Evolutionary conservation across 2,888 invertebrate genomes (phyloP).

Genomic region (Drosophila atripex): DNA sequence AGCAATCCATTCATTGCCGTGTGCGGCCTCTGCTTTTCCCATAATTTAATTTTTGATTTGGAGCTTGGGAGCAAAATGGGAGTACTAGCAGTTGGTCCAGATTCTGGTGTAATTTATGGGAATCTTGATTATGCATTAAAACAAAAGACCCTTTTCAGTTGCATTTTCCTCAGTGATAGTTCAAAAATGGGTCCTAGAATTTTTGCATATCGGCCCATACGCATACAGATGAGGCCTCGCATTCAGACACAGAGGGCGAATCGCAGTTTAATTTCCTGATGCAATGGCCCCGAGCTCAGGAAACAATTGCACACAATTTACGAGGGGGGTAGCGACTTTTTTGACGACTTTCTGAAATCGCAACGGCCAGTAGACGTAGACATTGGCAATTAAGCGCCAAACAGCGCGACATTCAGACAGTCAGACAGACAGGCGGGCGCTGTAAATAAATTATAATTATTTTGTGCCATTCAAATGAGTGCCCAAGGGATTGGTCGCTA

Average conservation of each 20-base stretch:
- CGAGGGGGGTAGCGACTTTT: slow-evolving; percentile 34
- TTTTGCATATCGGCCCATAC: slow-evolving; percentile 71
- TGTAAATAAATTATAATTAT: slow-evolving; percentile 78
- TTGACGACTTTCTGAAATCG: slow-evolving; percentile 31
- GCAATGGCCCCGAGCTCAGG: slow-evolving; percentile 52
- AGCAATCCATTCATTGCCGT: slow-evolving; percentile 33
- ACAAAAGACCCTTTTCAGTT: neutral
- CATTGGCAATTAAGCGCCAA: slow-evolving; percentile 65
- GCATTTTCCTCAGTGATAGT: neutral
- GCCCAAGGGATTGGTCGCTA: slow-evolving; percentile 33
- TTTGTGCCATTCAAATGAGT: slow-evolving; percentile 44
- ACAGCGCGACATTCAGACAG: slow-evolving; percentile 16
- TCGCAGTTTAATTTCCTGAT: slow-evolving; percentile 43
- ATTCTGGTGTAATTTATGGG: slow-evolving; percentile 73
- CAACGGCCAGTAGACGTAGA: slow-evolving; percentile 27
- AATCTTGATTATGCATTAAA: neutral
- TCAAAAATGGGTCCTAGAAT: slow-evolving; percentile 21
- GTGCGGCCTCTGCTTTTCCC: slow-evolving; percentile 17
- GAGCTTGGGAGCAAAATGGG: slow-evolving; percentile 26
- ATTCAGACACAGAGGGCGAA: slow-evolving; percentile 20
- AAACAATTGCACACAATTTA: slow-evolving; percentile 73
- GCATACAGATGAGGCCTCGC: slow-evolving; percentile 69
- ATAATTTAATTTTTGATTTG: slow-evolving; percentile 2
- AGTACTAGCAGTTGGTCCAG: slow-evolving; percentile 44
- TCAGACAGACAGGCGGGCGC: slow-evolving; percentile 35